Base-by-base conservation (phyloP, 1,140 invertebrate genomes). In the Bradysia coprophila region DNA sequence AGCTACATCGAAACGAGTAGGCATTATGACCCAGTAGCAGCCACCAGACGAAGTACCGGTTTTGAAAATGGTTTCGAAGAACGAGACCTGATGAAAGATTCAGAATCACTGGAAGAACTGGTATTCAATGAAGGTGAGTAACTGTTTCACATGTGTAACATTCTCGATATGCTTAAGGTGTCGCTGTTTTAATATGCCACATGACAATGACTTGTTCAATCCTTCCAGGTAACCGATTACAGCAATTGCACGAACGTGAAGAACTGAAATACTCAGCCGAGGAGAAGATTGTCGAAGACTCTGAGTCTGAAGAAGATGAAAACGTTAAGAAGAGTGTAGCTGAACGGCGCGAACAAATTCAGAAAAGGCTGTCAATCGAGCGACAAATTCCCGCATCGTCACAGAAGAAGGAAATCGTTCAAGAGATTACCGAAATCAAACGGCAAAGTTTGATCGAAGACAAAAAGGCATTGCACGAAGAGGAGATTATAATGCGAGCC, bases 191-290 rank as follows among this genome's bases (percentile, higher is more conserved):
- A n/a, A n/a, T n/a, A n/a, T n/a, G n/a, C n/a, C n/a, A n/a, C n/a
- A n/a, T n/a, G n/a, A n/a, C n/a, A n/a, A n/a, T n/a, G n/a, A n/a
- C n/a, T n/a, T n/a, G n/a, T n/a, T n/a, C n/a, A n/a, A n/a, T n/a
- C 15, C 21, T 32, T 39, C 19, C 41, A 61, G 59, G 54, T 41
- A 57, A 58, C 48, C 53, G 55, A 43, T 58, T 61, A 16, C 55
- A 59, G 48, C 57, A 72, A 50, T 57, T 61, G 21, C 59, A 67
- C 40, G 68, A 76, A 56, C 64, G 68, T 48, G 71, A 77, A 51
- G 73, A 78, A 60, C 66, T 69, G 24, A 80, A 80, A 54, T 80
- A 80, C 52, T 77, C 75, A 6, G 76, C 75, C 18, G 77, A 81
- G 56, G 77, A 80, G 49, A 81, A 80, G 51, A 69, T 68, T 20